Evolutionary conservation across 2,888 invertebrate genomes (phyloP).

Genomic region (Timandra comae): DNA sequence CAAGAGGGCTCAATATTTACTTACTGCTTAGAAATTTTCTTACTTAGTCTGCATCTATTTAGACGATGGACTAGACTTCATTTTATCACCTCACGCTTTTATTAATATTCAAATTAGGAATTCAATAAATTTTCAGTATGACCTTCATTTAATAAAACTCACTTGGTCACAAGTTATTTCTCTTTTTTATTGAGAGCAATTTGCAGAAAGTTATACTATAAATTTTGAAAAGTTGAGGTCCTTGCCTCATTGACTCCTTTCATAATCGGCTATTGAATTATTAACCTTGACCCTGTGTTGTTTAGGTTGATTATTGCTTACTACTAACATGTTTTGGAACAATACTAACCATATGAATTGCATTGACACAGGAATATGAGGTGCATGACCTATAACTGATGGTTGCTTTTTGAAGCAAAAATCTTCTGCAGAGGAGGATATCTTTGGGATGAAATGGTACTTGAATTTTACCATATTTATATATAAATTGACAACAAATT

Average conservation of each 20-base stretch:
- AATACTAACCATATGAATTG: conserved; percentile 62
- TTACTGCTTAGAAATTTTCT: conserved; percentile 43
- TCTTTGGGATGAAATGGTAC: conserved; percentile 73
- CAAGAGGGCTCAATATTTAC: conserved; percentile 41
- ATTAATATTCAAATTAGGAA: too few relatives aligned
- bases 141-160: too few relatives aligned
- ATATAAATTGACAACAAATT: too few relatives aligned
- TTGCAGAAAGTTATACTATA: too few relatives aligned
- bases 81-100: conserved; percentile 13
- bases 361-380: conserved; percentile 68
- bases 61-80: conserved; percentile 16
- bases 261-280: conserved; percentile 4
- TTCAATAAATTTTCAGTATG: too few relatives aligned
- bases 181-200: too few relatives aligned
- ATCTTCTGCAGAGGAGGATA: conserved; percentile 38
- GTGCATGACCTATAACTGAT: conserved; percentile 56
- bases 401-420: conserved; percentile 19
- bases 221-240: conserved; percentile 4
- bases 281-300: conserved; percentile 10
- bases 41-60: conserved; percentile 32
- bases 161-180: too few relatives aligned
- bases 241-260: conserved; percentile 5
- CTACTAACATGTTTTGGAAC: conserved; percentile 15
- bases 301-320: conserved; percentile 29
- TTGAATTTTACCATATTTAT: conserved; percentile 38